Percentiles rank a stretch among this genome's conserved stretches.
These are phyloP conservation scores for Petrocephalus microphthalmus DNA, from an alignment of 2,113 vertebrate species.

Conservation along the genomic window DNA sequence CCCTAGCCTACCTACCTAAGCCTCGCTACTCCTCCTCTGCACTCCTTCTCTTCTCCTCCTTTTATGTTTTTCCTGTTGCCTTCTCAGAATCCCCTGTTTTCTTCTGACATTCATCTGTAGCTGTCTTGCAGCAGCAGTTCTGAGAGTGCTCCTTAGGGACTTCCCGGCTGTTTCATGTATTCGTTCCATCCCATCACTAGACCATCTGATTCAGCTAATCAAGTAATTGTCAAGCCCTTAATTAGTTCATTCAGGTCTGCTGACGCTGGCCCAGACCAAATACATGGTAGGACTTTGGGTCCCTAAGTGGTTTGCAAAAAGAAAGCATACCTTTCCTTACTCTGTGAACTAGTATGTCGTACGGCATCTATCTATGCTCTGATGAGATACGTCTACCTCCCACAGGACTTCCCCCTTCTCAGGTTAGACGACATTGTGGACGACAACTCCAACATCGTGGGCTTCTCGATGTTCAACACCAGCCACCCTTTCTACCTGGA, in stretches of 20 bases:
- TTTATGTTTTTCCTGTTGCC: not conserved
- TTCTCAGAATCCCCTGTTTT: not conserved
- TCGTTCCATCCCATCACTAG: not conserved
- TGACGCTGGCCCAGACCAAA: not conserved
- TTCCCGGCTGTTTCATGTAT: not conserved
- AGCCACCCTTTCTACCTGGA: slow-evolving; percentile 86
- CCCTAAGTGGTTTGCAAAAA: not conserved
- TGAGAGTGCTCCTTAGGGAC: not conserved
- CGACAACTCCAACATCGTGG: slow-evolving; percentile 81
- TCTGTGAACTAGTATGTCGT: slow-evolving; percentile 25
- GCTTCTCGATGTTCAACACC: slow-evolving; percentile 91
- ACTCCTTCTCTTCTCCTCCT: not conserved
- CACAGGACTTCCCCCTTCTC: slow-evolving; percentile 81
- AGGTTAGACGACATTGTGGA: slow-evolving; percentile 79
- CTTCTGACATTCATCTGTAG: not conserved
- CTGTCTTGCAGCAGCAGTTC: not conserved
- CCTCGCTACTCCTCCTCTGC: not conserved
- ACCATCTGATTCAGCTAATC: slow-evolving; percentile 21
- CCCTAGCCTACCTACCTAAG: not conserved
- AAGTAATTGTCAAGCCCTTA: slow-evolving; percentile 6
- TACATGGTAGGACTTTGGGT: not conserved
- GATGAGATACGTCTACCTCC: slow-evolving; percentile 25
- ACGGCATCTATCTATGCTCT: not conserved
- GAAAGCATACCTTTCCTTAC: not conserved
- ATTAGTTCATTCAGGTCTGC: not conserved